Evolutionary conservation across 2,888 invertebrate genomes (phyloP).

Genomic region (Drosophila multiciliata): DNA sequence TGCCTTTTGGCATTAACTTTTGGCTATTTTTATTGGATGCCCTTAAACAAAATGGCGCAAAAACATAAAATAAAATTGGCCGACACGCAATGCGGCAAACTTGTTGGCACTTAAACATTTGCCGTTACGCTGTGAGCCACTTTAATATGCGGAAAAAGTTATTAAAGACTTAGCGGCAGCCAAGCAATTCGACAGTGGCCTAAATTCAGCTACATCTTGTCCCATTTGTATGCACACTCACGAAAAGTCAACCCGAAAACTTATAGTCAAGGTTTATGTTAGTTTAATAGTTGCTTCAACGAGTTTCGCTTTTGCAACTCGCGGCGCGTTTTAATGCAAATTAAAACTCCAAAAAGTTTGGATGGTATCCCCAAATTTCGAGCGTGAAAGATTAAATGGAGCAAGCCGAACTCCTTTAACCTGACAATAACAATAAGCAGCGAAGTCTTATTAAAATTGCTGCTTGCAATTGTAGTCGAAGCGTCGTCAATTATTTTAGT

Average conservation of each 20-base stretch:
- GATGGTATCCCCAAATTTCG: slow-evolving; percentile 36
- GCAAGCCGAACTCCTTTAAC: slow-evolving; percentile 17
- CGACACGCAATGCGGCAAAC: slow-evolving; percentile 60
- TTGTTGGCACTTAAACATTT: slow-evolving; percentile 45
- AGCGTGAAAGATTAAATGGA: slow-evolving; percentile 65
- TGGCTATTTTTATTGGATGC: slow-evolving; percentile 52
- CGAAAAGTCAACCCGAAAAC: slow-evolving; percentile 57
- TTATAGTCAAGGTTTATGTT: slow-evolving; percentile 62
- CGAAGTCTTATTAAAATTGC: slow-evolving; percentile 31
- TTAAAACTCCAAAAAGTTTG: slow-evolving; percentile 75
- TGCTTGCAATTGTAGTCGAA: slow-evolving; percentile 24
- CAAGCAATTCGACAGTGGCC: slow-evolving; percentile 3
- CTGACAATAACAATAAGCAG: neutral
- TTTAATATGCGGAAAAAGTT: slow-evolving; percentile 50
- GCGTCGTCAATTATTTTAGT: slow-evolving; percentile 20
- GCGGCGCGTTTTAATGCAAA: slow-evolving; percentile 72
- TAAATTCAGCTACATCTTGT: slow-evolving; percentile 2
- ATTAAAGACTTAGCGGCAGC: slow-evolving; percentile 41
- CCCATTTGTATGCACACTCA: slow-evolving; percentile 73
- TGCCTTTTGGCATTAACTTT: slow-evolving; percentile 23
- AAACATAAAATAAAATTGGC: slow-evolving; percentile 48
- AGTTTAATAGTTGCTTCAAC: slow-evolving; percentile 71
- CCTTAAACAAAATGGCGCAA: slow-evolving; percentile 58
- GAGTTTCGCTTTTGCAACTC: slow-evolving; percentile 42
- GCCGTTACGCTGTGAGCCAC: slow-evolving; percentile 17